Base-by-base conservation (phyloP, 1,140 invertebrate genomes). In the Cryptotermes secundus region DNA sequence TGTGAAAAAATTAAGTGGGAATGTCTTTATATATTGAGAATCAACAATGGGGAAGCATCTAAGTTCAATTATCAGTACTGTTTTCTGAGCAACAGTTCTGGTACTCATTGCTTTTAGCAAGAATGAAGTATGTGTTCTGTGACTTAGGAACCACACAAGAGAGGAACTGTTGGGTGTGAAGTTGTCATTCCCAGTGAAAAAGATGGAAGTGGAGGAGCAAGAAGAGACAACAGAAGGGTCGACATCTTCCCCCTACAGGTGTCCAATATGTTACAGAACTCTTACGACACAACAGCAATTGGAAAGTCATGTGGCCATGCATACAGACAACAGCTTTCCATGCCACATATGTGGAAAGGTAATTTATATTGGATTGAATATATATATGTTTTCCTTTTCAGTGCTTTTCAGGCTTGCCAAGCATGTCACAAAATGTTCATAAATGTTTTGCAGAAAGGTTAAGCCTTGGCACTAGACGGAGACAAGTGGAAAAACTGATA, bases 291-390 rank as follows among this genome's bases (percentile, higher is more conserved):
- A 72, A 14, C 59, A 72, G 26, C 26, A 4, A 72, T n/a, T 72
- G 59, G 59, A 72, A 72, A 9, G 6, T 72, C 59, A 72, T 31
- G 59, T 72, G 2, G 59, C 59, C 6, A n/a, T 72, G 59, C 59
- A 72, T 16, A 72, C 59, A 72, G 59, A 72, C 59, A 72, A 72
- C 59, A 72, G 59, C n/a, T 72, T 72, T 31, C 59, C 59, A 72
- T 72, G 59, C 14, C 59, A 72, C 59, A 72, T 72, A 72, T 72
- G 59, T 72, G 59, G 59, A 14, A 72, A 72, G 59, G 59, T 72
- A 72, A 2, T n/a, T n/a, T n/a, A 49, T 49, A 49, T 49, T 49
- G 45, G 19, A 49, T 49, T 49, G 16, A 22, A 2, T 42, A 49
- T 49, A 49, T 49, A 49, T 19, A 19, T 49, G 3, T 19, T 49